Evolutionary conservation across 2,888 invertebrate species (phyloP).

Genomic region (Oligia fasciuncula): DNA sequence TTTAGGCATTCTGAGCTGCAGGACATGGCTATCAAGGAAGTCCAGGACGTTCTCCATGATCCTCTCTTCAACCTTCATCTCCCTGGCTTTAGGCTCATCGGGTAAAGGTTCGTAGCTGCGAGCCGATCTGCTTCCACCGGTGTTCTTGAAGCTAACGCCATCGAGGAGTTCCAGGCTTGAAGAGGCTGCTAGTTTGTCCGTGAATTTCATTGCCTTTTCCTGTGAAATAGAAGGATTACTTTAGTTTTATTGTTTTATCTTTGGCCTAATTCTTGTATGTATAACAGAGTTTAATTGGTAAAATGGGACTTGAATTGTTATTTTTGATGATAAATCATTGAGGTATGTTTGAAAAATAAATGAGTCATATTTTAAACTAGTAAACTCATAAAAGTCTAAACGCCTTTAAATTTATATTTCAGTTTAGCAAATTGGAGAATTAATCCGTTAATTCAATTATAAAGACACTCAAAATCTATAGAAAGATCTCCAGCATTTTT

Average conservation of each 20-base stretch:
- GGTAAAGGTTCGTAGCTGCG: slow-evolving; percentile 85
- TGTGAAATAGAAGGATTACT: slow-evolving; percentile 68
- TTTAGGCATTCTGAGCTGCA: slow-evolving; percentile 87
- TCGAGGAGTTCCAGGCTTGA: slow-evolving; percentile 83
- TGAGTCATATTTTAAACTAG: neutral
- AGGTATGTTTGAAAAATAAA: slow-evolving; percentile 51
- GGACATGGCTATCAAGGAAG: slow-evolving; percentile 84
- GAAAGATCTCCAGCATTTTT: slow-evolving; percentile 11
- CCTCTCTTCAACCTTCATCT: slow-evolving; percentile 84
- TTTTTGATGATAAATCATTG: slow-evolving; percentile 43
- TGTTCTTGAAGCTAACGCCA: slow-evolving; percentile 83
- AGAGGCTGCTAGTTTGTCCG: slow-evolving; percentile 85
- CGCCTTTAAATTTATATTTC: neutral
- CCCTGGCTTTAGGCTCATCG: slow-evolving; percentile 84
- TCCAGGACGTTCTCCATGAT: slow-evolving; percentile 87
- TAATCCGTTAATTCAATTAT: slow-evolving; percentile 9
- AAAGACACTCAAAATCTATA: slow-evolving; percentile 2
- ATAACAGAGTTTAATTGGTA: neutral
- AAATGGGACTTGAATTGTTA: neutral
- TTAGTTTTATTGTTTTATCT: slow-evolving; percentile 15
- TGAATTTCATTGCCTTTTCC: slow-evolving; percentile 88
- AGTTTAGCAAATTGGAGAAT: slow-evolving; percentile 8
- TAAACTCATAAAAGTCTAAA: neutral
- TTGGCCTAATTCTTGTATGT: neutral
- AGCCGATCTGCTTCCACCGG: slow-evolving; percentile 85